Evolutionary conservation across 2,888 invertebrate species (phyloP).

Genomic region (Pollenia amentaria): DNA sequence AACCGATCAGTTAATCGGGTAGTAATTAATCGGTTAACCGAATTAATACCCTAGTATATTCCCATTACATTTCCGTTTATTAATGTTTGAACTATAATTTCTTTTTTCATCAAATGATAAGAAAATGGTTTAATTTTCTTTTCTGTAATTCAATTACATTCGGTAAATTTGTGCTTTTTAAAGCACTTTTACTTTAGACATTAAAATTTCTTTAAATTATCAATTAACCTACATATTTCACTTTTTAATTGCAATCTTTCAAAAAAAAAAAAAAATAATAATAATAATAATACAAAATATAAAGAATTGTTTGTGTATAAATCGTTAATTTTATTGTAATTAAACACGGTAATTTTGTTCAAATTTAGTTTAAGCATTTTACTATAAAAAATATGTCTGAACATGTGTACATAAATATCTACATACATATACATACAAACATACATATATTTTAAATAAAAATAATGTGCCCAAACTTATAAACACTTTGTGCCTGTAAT

Average conservation of each 20-base stretch:
- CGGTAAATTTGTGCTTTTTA: slow-evolving; percentile 2
- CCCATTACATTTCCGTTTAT: slow-evolving; percentile 22
- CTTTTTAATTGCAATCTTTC: slow-evolving; percentile 19
- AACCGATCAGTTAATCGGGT: too few relatives aligned
- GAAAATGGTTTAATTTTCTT: background rate
- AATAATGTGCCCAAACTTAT: background rate
- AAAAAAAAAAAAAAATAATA: slow-evolving; percentile 9
- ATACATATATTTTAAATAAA: background rate
- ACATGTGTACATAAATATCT: too few relatives aligned
- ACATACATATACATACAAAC: background rate
- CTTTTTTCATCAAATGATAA: background rate
- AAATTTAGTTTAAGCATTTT: slow-evolving; percentile 30
- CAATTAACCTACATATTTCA: slow-evolving; percentile 65
- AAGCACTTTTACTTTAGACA: slow-evolving; percentile 45
- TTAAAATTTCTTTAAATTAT: slow-evolving; percentile 21
- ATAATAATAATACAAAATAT: background rate
- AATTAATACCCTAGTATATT: too few relatives aligned
- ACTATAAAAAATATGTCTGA: background rate
- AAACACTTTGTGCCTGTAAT: slow-evolving; percentile 51
- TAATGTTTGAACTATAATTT: background rate
- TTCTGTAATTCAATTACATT: slow-evolving; percentile 26
- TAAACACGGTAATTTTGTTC: slow-evolving; percentile 17
- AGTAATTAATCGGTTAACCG: too few relatives aligned
- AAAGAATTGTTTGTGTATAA: slow-evolving; percentile 31
- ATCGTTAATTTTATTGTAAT: slow-evolving; percentile 20